Evolutionary conservation across 2,797 vertebrate species (phyloP), one percentile per base, ranked within the genome.

Genomic region (Sebastes steindachneri): DNA sequence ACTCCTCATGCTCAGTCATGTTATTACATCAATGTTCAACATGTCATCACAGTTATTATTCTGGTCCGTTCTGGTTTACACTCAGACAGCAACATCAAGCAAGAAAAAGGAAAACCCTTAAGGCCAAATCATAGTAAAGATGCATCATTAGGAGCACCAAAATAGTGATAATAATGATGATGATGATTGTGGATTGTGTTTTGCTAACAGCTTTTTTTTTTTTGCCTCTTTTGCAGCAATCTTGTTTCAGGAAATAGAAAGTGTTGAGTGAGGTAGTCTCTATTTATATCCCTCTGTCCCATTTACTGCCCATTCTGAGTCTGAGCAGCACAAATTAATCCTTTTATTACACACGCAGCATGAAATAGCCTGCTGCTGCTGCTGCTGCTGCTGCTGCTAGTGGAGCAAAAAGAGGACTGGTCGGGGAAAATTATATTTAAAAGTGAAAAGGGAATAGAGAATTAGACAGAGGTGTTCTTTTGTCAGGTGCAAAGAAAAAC

Each of bases 301-400:
- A 92, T 93, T 93, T 94, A 89, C 85, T 74, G 86, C 68, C 86
- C 83, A 87, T 92, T 92, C 82, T 88, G 79, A 91, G 79, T 86
- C 54, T 77, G 83, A 92, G 86, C 90, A 90, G 86, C 88, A 83
- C 89, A 94, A 93, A 94, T 92, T 86, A 94, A 94, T 95, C 93
- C 90, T 81, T 93, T 95, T 93, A 93, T 88, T 89, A 88, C 83
- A 87, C 80, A 85, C 79, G 31, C 82, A 91, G 89, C 90, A 92
- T 94, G 91, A 93, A 93, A 94, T 90, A 89, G 88, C 77, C 86
- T 79, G 74, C 83, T 81, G 68, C 77, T 74, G 83, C 72, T 54
- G 25, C 59, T 69, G 67, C 29, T 81, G 68, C 77, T 74, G 31
- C 31, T 77, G 83, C 70, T 57, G 31, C 58, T 67, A 19, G 45